Evolutionary conservation across 2,888 invertebrate species (phyloP), one percentile per base, ranked within the genome.

Genomic region (Augiades crinisus): DNA sequence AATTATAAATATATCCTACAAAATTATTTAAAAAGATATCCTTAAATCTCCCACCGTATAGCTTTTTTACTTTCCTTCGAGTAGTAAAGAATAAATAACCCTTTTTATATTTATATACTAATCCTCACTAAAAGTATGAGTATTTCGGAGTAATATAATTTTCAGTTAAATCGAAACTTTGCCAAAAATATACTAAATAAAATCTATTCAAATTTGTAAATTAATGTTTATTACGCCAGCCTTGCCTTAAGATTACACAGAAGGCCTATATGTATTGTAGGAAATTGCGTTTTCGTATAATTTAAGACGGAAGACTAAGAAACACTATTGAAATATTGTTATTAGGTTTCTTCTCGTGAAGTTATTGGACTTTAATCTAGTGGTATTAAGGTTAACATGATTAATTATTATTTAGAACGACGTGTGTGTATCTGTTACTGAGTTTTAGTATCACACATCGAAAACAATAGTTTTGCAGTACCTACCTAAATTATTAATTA

Each of bases 271-370:
- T 10, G 4, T 27, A 10, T 10, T 27, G 2, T 27, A 27, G 27
- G 27, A 27, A 10, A 27, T 27, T 27, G 27, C 27, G 10, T 10
- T 3, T 27, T 3, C 27, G 10, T 10, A 10, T 27, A 3, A 27
- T 27, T n/a, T 10, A 10, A 27, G 27, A 10, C 10, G 3, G 5
- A 27, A 27, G 24, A 27, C 4, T n/a, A 36, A 36, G 17, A 16
- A 17, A 36, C 10, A 34, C 16, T 17, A 8, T 10, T 36, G 36
- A 36, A 36, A 27, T 36, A 17, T 36, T 36, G 36, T 36, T 36
- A 36, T 36, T 36, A 10, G 34, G 16, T 34, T n/a, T 34, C n/a
- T 14, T 16, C 34, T 16, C 34, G 8, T 34, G 16, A 34, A 16
- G 34, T 34, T 34, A 34, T 16, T 16, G 24, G 19, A 21, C 27